Evolutionary conservation across 2,113 vertebrate genomes (phyloP).

Genomic region (Poecilia latipinna): DNA sequence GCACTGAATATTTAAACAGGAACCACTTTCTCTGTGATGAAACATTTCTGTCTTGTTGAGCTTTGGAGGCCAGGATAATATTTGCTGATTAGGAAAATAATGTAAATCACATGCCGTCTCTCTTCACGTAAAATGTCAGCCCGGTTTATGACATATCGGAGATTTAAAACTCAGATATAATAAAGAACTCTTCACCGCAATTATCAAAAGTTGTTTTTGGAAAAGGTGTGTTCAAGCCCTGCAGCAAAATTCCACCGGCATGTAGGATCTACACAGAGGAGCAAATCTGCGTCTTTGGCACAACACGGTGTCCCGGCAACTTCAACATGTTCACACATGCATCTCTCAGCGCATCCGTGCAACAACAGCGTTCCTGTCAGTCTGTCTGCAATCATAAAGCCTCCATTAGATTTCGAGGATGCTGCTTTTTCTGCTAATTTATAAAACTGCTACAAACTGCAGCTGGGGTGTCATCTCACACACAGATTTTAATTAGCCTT

Average conservation of each 20-base stretch:
- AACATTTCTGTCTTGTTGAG: background rate
- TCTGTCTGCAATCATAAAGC: background rate
- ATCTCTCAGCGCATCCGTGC: background rate
- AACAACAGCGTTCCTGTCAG: background rate
- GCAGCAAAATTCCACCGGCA: background rate
- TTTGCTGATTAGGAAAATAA: background rate
- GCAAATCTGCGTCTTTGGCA: background rate
- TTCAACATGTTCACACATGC: background rate
- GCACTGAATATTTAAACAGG: background rate
- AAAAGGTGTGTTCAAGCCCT: background rate
- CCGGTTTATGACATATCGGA: background rate
- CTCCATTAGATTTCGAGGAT: background rate
- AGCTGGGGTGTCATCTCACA: background rate
- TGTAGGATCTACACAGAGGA: background rate
- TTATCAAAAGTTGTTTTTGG: background rate
- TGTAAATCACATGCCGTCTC: background rate
- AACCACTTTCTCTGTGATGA: background rate
- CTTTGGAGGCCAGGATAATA: background rate
- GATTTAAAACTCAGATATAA: background rate
- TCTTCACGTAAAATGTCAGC: background rate
- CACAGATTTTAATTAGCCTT: constrained; percentile 20
- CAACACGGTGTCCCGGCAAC: background rate
- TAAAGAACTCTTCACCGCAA: background rate
- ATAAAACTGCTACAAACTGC: constrained; percentile 2
- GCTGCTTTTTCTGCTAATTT: constrained; percentile 12